Base-by-base conservation (phyloP, 2,888 invertebrate species). In the Lycophotia porphyrea region DNA sequence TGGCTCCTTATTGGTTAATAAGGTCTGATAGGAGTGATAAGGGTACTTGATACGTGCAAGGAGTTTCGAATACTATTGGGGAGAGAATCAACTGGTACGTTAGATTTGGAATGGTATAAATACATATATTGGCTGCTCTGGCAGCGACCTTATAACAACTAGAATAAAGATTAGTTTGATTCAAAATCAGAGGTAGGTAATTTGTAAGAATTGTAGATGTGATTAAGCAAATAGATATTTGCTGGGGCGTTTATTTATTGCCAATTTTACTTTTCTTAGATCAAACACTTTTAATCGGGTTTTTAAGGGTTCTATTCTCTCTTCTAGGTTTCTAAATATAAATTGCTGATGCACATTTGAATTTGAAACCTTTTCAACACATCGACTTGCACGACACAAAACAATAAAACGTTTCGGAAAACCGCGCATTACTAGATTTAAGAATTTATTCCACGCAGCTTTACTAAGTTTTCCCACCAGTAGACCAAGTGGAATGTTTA, bases 1-100 rank as follows among this genome's bases (percentile, higher is more conserved):
- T 76, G 18, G 81, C 44, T 65, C 44, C 27, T 79, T 76, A 80
- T 81, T 81, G 44, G 67, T 21, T 80, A 60, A 78, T 80, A 52
- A 44, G 49, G n/a, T 44, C 36, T 42, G 64, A 42, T 49, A 42
- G 11, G 3, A 27, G 27, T 65, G 58, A 72, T 71, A 58, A 71
- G 27, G 11, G 24, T 24, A 63, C 24, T 68, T 18, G 31, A 1
- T 42, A 49, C 42, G 42, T 34, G 47, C 15, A 47, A 31, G 24
- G 21, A 63, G 42, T 68, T 67, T 27, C 18, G 18, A 77, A 34
- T 27, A 39, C 15, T 60, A 47, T 27, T 73, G 27, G 31, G 11
- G 24, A 55, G 18, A n/a, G 5, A 34, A 36, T 58, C 55, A 44
- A 31, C 13, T 72, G 13, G 39, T 69, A 11, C 4, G 11, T 44